Conservation (phyloP, 2,797 vertebrate genomes). For the Halcyon smyrnensis region DNA sequence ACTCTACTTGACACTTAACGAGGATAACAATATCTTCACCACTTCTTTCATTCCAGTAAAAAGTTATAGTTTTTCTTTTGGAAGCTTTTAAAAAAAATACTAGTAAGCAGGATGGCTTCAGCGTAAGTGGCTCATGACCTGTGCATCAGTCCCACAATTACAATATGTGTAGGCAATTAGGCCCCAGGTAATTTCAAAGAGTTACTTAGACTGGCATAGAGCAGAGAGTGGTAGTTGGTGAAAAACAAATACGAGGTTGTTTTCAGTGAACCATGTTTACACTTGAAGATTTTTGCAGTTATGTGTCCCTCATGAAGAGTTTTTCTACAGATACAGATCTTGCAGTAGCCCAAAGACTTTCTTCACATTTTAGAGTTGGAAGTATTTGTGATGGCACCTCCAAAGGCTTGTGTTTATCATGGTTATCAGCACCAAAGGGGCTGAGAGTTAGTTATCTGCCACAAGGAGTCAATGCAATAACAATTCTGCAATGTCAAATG, state of each 20-base stretch:
- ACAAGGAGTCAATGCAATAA: fast-evolving
- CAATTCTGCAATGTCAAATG: neutral
- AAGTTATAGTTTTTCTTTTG: neutral
- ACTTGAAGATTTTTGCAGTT: neutral
- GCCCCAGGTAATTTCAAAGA: neutral
- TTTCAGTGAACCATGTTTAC: neutral
- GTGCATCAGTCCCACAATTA: neutral
- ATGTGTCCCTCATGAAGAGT: neutral
- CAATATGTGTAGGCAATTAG: neutral
- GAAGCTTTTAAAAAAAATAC: neutral
- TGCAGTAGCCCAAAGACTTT: neutral
- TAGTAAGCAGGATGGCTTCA: neutral
- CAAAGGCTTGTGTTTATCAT: neutral
- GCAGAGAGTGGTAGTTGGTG: neutral
- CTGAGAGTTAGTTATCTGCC: neutral
- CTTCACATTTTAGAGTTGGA: neutral
- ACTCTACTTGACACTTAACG: neutral
- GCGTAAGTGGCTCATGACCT: neutral
- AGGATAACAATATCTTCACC: neutral
- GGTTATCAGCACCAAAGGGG: neutral
- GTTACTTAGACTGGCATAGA: neutral
- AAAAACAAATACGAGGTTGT: neutral
- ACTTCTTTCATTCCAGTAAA: neutral
- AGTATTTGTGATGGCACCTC: neutral
- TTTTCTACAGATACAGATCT: neutral